Conservation (phyloP, 2,888 invertebrate genomes). For the Chymomyza amoena region DNA sequence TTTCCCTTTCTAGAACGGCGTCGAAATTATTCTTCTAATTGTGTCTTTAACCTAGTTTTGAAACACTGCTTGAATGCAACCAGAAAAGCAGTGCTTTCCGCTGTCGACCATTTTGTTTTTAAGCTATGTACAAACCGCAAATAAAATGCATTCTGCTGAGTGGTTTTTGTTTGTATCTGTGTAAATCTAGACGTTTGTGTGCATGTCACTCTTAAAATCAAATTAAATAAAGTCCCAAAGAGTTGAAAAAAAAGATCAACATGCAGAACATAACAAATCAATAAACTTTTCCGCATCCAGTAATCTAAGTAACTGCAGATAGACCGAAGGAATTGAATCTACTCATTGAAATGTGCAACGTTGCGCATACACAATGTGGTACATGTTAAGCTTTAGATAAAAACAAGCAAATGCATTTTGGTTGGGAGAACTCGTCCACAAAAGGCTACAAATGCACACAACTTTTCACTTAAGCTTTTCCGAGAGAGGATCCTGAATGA, state of each 20-base stretch:
- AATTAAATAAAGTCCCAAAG: conserved; percentile 28
- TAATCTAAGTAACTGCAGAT: not conserved
- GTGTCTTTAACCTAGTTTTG: no score
- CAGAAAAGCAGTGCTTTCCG: not conserved
- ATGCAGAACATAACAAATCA: not conserved
- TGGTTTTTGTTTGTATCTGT: conserved; percentile 21
- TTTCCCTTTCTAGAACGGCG: no score
- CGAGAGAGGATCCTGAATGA: not conserved
- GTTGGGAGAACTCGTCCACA: not conserved
- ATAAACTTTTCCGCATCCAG: not conserved
- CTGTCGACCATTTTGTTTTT: not conserved
- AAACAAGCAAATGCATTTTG: conserved; percentile 21
- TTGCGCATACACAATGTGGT: conserved; percentile 49
- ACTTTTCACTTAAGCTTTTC: not conserved
- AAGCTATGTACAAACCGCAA: conserved; percentile 14
- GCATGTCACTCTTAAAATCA: conserved; percentile 25
- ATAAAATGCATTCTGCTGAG: conserved; percentile 23
- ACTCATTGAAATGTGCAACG: conserved; percentile 19
- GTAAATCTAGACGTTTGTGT: conserved; percentile 1
- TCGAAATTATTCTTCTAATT: no score
- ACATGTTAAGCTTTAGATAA: conserved; percentile 10
- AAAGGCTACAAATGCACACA: not conserved
- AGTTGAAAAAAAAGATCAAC: not conserved
- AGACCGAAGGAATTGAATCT: not conserved
- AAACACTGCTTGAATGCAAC: no score